phyloP scores from a whole-genome alignment of 2,888 invertebrate species.

The Alsophila aescularia region DNA sequence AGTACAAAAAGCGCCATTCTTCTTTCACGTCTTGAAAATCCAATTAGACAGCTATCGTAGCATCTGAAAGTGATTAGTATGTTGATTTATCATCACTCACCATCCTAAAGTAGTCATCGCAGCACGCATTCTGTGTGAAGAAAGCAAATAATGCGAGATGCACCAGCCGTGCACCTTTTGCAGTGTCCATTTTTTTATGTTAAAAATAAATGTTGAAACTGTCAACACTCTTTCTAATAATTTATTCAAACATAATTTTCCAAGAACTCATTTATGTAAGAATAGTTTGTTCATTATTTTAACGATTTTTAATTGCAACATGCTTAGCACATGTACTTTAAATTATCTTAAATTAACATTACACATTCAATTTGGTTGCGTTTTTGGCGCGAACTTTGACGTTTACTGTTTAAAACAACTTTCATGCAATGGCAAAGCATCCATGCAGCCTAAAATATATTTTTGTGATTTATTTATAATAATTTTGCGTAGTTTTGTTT shows the following conservation, averaged over 20 bases:
- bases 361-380: neutral
- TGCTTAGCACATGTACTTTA: neutral
- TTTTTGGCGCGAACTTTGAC: constrained; percentile 9
- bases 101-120: constrained; percentile 75
- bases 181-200: constrained; percentile 51
- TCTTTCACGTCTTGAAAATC: constrained; percentile 13
- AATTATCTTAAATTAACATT: constrained; percentile 13
- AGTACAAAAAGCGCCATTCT: neutral
- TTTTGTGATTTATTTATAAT: constrained; percentile 13
- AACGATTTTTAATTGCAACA: constrained; percentile 5
- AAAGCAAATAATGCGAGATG: constrained; percentile 67
- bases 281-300: constrained; percentile 11
- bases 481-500: constrained; percentile 39
- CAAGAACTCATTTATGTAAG: neutral
- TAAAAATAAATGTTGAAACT: constrained; percentile 7
- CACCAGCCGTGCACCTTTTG: constrained; percentile 43
- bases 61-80: constrained; percentile 25
- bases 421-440: neutral
- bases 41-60: constrained; percentile 15
- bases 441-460: constrained; percentile 1
- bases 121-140: constrained; percentile 67
- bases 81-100: constrained; percentile 55
- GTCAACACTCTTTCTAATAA: constrained; percentile 21
- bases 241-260: neutral
- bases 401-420: constrained; percentile 21